phyloP scores from a whole-genome alignment of 2,113 vertebrate species.

The Apodemus sylvaticus region DNA sequence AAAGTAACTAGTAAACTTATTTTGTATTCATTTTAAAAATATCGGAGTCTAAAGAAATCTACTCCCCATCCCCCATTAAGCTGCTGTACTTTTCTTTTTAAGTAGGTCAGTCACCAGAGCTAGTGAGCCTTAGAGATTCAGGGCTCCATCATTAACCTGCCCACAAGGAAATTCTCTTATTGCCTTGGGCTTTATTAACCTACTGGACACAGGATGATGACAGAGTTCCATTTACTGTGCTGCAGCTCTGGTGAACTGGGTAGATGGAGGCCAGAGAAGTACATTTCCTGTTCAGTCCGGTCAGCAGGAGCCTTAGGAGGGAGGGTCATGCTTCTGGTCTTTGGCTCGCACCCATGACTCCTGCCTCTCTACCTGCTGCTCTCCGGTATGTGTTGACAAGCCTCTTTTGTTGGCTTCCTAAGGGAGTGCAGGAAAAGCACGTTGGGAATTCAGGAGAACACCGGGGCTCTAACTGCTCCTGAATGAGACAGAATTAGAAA shows the following conservation, averaged over 20 bases:
- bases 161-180: not conserved
- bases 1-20: not conserved
- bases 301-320: not conserved
- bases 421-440: slow-evolving; percentile 77
- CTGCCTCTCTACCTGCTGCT: not conserved
- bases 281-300: not conserved
- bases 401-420: slow-evolving; percentile 74
- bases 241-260: not conserved
- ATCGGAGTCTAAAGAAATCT: not conserved
- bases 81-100: not conserved
- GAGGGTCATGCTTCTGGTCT: not conserved
- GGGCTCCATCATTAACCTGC: not conserved
- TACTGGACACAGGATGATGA: not conserved
- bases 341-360: not conserved
- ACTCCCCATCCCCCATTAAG: not conserved
- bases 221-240: not conserved
- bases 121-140: not conserved
- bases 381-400: slow-evolving; percentile 73
- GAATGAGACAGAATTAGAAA: slow-evolving; percentile 85
- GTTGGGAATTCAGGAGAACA: slow-evolving; percentile 79
- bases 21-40: not conserved
- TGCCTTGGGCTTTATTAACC: not conserved
- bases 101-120: not conserved
- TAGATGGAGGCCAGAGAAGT: not conserved
- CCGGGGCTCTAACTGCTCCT: slow-evolving; percentile 80